Conservation (phyloP, 37 sponge, comb jelly and placozoan species). For the Petrosia ficiformis region DNA sequence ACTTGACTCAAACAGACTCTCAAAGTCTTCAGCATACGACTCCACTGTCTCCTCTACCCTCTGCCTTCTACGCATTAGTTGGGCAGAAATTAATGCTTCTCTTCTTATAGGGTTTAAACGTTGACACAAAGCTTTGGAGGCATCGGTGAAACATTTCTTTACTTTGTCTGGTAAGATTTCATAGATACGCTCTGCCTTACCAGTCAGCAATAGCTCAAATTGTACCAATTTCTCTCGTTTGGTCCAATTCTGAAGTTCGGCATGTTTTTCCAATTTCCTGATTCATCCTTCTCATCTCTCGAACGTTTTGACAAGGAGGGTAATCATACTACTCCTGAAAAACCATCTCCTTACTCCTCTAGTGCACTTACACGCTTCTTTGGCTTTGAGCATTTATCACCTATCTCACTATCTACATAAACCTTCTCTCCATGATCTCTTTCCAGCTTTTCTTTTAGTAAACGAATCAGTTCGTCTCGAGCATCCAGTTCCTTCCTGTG, state of each 20-base stretch:
- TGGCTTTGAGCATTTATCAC: not conserved
- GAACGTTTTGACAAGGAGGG: not conserved
- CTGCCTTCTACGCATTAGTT: slow-evolving; percentile 22
- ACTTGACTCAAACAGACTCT: slow-evolving; percentile 28
- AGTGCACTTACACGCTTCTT: not conserved
- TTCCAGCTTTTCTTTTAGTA: not conserved
- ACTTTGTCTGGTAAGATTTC: slow-evolving; percentile 5
- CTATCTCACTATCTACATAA: not conserved
- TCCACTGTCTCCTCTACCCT: slow-evolving; percentile 4
- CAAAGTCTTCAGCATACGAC: slow-evolving; percentile 13
- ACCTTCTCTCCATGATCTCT: not conserved
- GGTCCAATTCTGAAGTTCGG: slow-evolving; percentile 20
- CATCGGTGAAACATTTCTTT: not conserved
- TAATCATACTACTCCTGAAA: not conserved
- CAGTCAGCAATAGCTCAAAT: slow-evolving; percentile 26
- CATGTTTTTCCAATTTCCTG: slow-evolving; percentile 5
- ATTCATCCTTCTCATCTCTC: slow-evolving; percentile 10
- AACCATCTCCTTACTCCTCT: not conserved
- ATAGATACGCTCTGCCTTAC: slow-evolving; percentile 23
- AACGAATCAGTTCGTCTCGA: not conserved
- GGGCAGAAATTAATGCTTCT: slow-evolving; percentile 18
- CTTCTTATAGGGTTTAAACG: slow-evolving; percentile 13
- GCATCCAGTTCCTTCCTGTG: not conserved
- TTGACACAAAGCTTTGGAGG: slow-evolving; percentile 7
- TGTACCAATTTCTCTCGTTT: slow-evolving; percentile 21